Base-by-base conservation (phyloP, 2,797 vertebrate species). In the Chlorospingus flavigularis region DNA sequence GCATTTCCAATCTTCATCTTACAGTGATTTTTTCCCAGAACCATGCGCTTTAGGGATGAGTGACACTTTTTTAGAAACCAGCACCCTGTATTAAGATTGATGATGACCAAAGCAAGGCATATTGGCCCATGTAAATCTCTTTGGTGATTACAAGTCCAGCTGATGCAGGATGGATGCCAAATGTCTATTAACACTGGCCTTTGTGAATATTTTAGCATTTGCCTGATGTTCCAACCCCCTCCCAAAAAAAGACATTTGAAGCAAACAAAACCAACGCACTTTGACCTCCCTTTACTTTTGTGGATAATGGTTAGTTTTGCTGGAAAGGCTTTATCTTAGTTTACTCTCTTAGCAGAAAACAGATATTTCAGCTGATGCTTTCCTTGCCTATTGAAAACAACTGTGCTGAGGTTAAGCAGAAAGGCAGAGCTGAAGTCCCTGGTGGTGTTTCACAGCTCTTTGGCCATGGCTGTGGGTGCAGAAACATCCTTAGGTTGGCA, bases 121-220 rank as follows among this genome's bases (percentile, higher is more conserved):
- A 95, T 81, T 88, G 92, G 79, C 61, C 66, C 33, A 25, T 10
- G 61, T 80, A 92, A 88, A 91, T 90, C 72, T 94, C 76, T 68
- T 42, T 13, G 25, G 89, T 43, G 80, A 80, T 92, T 95, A 63
- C 71, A 65, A 73, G 78, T 74, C 89, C 77, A 91, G 88, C 88
- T 93, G 83, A 78, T 89, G 67, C 48, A 58, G 82, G 75, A 92
- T 57, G 72, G 42, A 78, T 94, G 88, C 90, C 91, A 96, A 95
- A 81, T 66, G 70, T 60, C 61, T 75, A 35, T 71, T 86, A 82
- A 54, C 47, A 33, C 19, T 35, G 58, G 63, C 30, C 33, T 92
- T 65, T 45, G 4, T 21, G 66, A 92, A 84, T 60, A 31, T 53
- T 86, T 90, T 1, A 72, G 61, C 25, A 78, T 91, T 90, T 88